These are phyloP conservation scores for Stichopus horrens DNA, from an alignment of 53 echinoderm and acorn worm genomes.

Conservation along the genomic window DNA sequence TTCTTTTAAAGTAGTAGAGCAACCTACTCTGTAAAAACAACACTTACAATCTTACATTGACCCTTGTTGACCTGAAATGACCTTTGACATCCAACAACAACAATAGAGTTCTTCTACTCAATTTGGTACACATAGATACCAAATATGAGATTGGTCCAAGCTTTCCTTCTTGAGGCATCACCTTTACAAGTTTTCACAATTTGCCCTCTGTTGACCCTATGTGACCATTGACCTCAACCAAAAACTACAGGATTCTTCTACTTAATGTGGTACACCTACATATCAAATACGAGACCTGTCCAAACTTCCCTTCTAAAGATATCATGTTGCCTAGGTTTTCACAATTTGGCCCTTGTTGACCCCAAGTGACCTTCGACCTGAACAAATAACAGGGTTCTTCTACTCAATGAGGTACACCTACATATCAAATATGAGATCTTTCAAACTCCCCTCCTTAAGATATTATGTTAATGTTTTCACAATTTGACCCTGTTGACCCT, in stretches of 20 bases:
- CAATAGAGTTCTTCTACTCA: not conserved
- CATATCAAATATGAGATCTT: not conserved
- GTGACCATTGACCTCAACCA: not conserved
- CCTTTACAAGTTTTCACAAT: not conserved
- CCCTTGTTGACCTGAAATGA: too few relatives aligned
- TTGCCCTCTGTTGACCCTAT: not conserved
- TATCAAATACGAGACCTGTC: not conserved
- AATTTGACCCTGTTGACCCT: not conserved
- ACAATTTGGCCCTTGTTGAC: not conserved
- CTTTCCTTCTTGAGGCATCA: too few relatives aligned
- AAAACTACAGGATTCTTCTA: not conserved
- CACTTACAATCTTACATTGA: too few relatives aligned
- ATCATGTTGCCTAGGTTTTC: not conserved
- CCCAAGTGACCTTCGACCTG: too few relatives aligned
- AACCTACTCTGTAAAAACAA: too few relatives aligned
- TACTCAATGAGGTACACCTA: not conserved
- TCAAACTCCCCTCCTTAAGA: too few relatives aligned
- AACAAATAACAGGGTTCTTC: not conserved
- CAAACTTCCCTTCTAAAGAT: not conserved
- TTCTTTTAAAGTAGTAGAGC: too few relatives aligned
- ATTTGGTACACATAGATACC: not conserved
- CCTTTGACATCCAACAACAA: too few relatives aligned
- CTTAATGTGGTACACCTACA: not conserved
- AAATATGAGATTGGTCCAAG: not conserved
- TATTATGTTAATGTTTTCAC: not conserved